phyloP scores from a whole-genome alignment of 1,140 invertebrate genomes.

The Papilio dardanus region DNA sequence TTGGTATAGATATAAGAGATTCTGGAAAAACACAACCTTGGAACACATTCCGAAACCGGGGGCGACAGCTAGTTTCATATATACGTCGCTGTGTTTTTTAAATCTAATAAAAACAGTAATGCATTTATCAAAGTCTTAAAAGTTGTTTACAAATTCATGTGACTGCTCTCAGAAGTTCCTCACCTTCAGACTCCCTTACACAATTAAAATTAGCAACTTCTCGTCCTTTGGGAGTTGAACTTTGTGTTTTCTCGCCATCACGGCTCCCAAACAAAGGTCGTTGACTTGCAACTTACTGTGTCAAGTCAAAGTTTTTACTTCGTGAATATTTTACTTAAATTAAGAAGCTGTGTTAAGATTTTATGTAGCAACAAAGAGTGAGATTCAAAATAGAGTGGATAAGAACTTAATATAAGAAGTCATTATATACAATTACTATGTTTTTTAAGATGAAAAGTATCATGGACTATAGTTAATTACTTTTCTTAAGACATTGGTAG shows the following conservation, averaged over 20 bases:
- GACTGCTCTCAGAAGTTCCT: neutral
- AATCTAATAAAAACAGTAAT: slow-evolving; percentile 4
- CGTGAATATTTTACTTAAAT: slow-evolving; percentile 1
- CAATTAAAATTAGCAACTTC: slow-evolving; percentile 23
- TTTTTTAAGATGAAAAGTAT: neutral
- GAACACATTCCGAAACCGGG: no score
- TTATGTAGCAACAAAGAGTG: neutral
- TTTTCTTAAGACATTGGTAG: neutral
- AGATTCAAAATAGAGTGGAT: neutral
- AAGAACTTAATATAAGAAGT: neutral
- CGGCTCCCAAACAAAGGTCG: slow-evolving; percentile 2
- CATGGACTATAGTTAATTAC: neutral
- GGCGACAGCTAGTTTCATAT: no score
- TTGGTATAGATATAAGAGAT: no score
- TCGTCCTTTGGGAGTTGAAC: slow-evolving; percentile 7
- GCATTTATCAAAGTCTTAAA: slow-evolving; percentile 11
- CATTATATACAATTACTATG: neutral
- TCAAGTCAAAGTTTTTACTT: slow-evolving; percentile 16
- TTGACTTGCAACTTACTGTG: slow-evolving; percentile 8
- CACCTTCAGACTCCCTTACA: slow-evolving; percentile 12
- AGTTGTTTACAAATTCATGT: slow-evolving; percentile 15
- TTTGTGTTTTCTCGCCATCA: slow-evolving; percentile 21
- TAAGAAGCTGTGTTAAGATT: slow-evolving; percentile 2
- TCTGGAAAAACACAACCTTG: no score
- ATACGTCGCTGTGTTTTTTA: neutral